Percentiles rank a stretch among this genome's conserved stretches.
These are phyloP conservation scores for Oceanites oceanicus DNA, from an alignment of 2,113 vertebrate species.

Conservation along the genomic window DNA sequence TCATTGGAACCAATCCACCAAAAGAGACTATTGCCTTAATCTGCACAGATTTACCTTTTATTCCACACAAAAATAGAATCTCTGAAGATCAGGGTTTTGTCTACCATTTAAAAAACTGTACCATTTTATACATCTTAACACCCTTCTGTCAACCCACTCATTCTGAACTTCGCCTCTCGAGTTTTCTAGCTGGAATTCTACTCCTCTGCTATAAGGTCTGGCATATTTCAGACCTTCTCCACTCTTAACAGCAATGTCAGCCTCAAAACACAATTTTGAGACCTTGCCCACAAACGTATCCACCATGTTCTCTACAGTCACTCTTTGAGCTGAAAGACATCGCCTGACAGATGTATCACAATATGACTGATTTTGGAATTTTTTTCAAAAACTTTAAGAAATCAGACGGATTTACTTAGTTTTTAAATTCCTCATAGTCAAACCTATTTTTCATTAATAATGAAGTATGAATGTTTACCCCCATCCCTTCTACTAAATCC, in stretches of 20 bases:
- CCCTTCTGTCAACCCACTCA: not conserved
- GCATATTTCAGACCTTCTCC: not conserved
- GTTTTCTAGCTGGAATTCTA: not conserved
- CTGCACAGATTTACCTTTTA: not conserved
- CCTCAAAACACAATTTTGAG: not conserved
- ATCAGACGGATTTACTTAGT: not conserved
- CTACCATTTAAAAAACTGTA: not conserved
- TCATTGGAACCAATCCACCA: not conserved
- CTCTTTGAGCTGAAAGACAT: not conserved
- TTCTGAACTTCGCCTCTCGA: not conserved
- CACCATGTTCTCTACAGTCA: not conserved
- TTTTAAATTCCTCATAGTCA: not conserved
- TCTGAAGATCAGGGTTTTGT: not conserved
- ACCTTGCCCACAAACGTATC: not conserved
- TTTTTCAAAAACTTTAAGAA: not conserved
- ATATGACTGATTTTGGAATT: not conserved
- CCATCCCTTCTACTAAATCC: not conserved
- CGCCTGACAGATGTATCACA: not conserved
- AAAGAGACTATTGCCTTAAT: not conserved
- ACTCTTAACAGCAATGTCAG: not conserved
- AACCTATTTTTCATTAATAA: not conserved
- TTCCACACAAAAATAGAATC: not conserved
- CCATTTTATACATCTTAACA: not conserved
- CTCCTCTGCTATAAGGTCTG: not conserved
- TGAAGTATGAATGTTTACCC: not conserved